Conservation (phyloP, 92 coral and sea anemone genomes). For the Bergia puertoricense region DNA sequence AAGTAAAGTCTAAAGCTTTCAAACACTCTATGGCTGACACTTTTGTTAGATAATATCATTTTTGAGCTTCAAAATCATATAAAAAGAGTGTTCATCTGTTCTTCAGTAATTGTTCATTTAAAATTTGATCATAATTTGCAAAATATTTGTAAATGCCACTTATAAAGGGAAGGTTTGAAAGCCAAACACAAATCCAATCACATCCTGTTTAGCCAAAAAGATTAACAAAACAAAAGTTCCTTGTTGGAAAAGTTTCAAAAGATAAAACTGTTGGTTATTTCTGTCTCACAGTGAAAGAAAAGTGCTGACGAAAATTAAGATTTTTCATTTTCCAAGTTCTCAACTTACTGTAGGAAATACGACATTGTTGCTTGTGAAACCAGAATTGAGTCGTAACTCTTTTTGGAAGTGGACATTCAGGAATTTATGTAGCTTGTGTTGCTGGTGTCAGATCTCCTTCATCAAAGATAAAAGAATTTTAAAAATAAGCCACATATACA, state of each 20-base stretch:
- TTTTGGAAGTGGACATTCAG: background rate
- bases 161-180: no score
- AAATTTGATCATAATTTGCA: no score
- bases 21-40: background rate
- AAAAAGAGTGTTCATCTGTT: background rate
- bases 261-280: background rate
- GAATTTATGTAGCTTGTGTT: background rate
- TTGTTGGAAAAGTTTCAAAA: background rate
- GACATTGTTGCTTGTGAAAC: background rate
- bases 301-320: background rate
- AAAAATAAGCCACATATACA: background rate
- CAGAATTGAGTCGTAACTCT: background rate
- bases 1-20: background rate
- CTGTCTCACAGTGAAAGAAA: background rate
- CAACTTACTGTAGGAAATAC: background rate
- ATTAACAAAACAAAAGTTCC: background rate
- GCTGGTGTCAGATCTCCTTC: background rate
- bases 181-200: background rate
- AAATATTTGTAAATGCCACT: background rate
- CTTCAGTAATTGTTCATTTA: background rate
- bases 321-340: background rate
- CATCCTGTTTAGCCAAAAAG: background rate
- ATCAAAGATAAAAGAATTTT: no score
- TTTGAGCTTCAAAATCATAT: background rate
- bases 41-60: background rate